Conservation (phyloP, 64 coral and sea anemone species). For the Dendrophyllia cribrosa region DNA sequence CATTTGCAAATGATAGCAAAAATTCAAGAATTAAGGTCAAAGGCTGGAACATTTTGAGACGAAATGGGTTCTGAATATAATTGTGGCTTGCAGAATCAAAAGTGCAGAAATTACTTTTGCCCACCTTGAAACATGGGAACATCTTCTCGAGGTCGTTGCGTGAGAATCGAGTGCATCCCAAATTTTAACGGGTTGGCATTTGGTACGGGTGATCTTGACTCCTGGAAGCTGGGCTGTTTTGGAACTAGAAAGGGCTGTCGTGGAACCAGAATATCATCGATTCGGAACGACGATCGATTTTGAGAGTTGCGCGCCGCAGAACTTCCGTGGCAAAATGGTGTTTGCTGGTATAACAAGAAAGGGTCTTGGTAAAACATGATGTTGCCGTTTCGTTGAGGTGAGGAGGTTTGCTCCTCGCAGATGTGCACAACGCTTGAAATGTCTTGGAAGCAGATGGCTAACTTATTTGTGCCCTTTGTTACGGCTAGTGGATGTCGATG, state of each 20-base stretch:
- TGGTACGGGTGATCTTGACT: slow-evolving; percentile 58
- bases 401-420: slow-evolving; percentile 63
- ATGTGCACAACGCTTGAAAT: slow-evolving; percentile 76
- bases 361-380: slow-evolving; percentile 96
- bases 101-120: neutral
- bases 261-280: slow-evolving; percentile 77
- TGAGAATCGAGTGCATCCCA: slow-evolving; percentile 90
- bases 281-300: slow-evolving; percentile 72
- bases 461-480: slow-evolving; percentile 90
- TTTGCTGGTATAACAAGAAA: slow-evolving; percentile 77
- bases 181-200: slow-evolving; percentile 79
- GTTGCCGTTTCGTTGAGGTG: slow-evolving; percentile 15
- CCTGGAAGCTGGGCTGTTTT: slow-evolving; percentile 76
- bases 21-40: neutral
- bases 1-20: no score
- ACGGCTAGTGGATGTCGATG: slow-evolving; percentile 74
- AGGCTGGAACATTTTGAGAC: neutral
- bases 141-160: slow-evolving; percentile 66
- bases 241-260: slow-evolving; percentile 72
- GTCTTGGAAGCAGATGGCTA: slow-evolving; percentile 83
- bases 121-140: slow-evolving; percentile 88
- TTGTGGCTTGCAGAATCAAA: slow-evolving; percentile 1
- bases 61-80: neutral
- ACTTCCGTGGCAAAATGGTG: slow-evolving; percentile 43
- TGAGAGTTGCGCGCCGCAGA: slow-evolving; percentile 48